Base-by-base conservation (phyloP, 2,888 invertebrate genomes). In the Pomacea canaliculata region DNA sequence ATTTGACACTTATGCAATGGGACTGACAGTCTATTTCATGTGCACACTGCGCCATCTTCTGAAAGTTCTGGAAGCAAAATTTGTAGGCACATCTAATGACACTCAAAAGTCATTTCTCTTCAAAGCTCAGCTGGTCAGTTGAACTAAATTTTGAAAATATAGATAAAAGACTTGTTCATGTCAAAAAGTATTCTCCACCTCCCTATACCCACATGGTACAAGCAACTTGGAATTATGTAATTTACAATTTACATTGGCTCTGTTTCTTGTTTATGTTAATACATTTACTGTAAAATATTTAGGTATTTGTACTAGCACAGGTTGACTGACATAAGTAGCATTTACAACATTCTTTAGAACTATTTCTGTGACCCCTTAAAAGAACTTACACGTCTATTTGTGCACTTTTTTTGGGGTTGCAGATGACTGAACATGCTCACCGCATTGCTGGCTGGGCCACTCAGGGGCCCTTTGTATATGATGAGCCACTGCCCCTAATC, bases 1-100 rank as follows among this genome's bases (percentile, higher is more conserved):
- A 7, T 59, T 73, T 59, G 73, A 73, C 60, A 68, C 67, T 4
- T 73, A 37, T 46, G 73, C 73, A 13, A 73, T 73, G 73, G 73
- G 59, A 7, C 73, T 73, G 66, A 27, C 27, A 23, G 59, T 73
- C 56, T 67, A 67, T 59, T 73, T 51, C 60, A 73, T 73, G 73
- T 51, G n/a, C 48, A 67, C 67, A 4, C 60, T 68, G 59, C 23
- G 56, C n/a, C 73, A 73, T 59, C 18, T 73, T 2, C 0, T 73
- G 51, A 51, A 46, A 48, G 46, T 12, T 9, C 59, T 59, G 67
- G 59, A 73, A 37, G 46, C 48, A 12, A 27, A 18, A 13, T 49
- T 27, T 9, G 7, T 48, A 37, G 51, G 63, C 3, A n/a, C 18
- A 12, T 51, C 23, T 4, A 27, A 65, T 9, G 27, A 27, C 51